Base-by-base conservation (phyloP, 2,888 invertebrate species). In the Apoda limacodes region DNA sequence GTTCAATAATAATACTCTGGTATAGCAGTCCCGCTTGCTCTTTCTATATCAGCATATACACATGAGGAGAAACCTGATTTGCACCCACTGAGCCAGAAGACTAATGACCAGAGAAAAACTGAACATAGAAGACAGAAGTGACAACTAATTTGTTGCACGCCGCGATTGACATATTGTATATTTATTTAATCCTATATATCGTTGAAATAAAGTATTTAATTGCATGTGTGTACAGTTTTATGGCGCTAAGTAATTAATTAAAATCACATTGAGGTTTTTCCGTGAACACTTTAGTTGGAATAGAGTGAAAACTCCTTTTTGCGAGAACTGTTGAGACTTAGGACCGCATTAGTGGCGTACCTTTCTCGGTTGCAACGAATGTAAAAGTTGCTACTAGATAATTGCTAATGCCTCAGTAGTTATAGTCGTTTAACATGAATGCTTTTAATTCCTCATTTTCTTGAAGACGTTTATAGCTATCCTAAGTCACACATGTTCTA, bases 181-280 rank as follows among this genome's bases (percentile, higher is more conserved):
- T 34, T 35, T 34, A 25, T 35, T 37, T 32, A 39, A 43, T 42
- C 50, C 43, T 34, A 43, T 58, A 48, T 42, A 31, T 30, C 40
- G 38, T 45, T 27, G 35, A 24, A 40, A 43, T 56, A 52, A 41
- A 50, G 52, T 41, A 44, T 35, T 40, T 34, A 50, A 49, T 55
- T 40, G 42, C 26, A 35, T 37, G 35, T 35, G 35, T 34, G 23
- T 28, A 41, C 43, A 32, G 41, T 42, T 49, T 32, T 35, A 42
- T 44, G 40, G 44, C 48, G 45, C 42, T 39, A 40, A 48, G 48
- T 45, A 65, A 70, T 69, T 66, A 69, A 71, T 72, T 64, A 67
- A 71, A 64, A 53, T 52, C 55, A 47, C 49, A 60, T 63, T 53
- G 49, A 50, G 43, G 55, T 63, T 67, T 67, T 72, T 70, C 61